phyloP scores from a whole-genome alignment of 2,113 vertebrate genomes.

The Channa argus region DNA sequence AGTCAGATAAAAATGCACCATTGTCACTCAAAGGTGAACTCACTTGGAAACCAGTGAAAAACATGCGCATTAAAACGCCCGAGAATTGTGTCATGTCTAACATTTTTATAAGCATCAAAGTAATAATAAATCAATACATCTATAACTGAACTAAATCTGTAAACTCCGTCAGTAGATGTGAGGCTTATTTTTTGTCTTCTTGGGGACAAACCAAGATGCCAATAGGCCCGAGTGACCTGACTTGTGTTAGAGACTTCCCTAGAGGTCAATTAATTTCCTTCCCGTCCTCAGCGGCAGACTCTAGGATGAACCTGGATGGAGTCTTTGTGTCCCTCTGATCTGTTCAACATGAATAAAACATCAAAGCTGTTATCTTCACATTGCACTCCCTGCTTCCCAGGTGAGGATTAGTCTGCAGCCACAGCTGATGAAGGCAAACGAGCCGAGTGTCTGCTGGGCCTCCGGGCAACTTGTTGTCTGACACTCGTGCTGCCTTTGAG shows the following conservation, averaged over 20 bases:
- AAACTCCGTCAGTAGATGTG: neutral
- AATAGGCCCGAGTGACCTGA: neutral
- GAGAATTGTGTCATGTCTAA: too few relatives aligned
- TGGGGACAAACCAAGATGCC: constrained; percentile 12
- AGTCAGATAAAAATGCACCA: too few relatives aligned
- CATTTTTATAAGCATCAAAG: too few relatives aligned
- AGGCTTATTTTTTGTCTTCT: constrained; percentile 27
- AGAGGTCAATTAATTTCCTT: constrained; percentile 59
- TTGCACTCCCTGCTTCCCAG: constrained; percentile 38
- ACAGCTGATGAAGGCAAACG: constrained; percentile 49
- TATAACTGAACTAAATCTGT: neutral
- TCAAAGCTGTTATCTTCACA: constrained; percentile 41
- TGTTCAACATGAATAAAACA: constrained; percentile 67
- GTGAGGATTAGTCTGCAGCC: constrained; percentile 46
- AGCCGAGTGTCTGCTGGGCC: constrained; percentile 13
- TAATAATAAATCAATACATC: neutral
- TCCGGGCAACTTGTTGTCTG: neutral
- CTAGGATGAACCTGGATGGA: constrained; percentile 31
- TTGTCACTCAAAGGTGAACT: too few relatives aligned
- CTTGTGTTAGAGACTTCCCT: constrained; percentile 22
- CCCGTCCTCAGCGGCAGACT: constrained; percentile 30
- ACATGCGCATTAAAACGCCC: too few relatives aligned
- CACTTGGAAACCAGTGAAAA: too few relatives aligned
- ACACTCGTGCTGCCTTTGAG: neutral
- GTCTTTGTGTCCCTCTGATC: constrained; percentile 35